Conservation (phyloP, 2,797 vertebrate genomes). For the Alcedo atthis region DNA sequence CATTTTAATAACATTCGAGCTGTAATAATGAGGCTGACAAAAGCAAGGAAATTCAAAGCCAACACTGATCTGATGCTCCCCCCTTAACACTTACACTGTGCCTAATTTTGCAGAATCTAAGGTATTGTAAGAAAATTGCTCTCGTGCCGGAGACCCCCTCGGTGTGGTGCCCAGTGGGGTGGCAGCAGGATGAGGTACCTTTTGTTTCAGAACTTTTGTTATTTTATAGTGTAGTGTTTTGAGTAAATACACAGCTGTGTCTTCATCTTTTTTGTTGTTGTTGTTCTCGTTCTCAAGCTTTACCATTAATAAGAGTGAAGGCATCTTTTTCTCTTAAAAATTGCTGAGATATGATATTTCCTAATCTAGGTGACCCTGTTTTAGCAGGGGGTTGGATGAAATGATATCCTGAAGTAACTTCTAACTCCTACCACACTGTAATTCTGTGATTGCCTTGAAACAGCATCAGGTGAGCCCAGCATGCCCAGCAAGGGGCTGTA, state of each 20-base stretch:
- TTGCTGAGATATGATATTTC: not conserved
- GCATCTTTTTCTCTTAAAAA: not conserved
- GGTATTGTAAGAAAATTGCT: constrained; percentile 28
- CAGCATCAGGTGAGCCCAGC: not conserved
- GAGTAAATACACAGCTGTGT: constrained; percentile 31
- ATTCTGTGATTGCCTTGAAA: not conserved
- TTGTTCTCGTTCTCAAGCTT: not conserved
- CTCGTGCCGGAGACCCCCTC: not conserved
- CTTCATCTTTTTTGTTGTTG: accelerated
- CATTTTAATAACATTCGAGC: constrained; percentile 74
- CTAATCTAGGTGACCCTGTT: not conserved
- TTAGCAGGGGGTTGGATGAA: not conserved
- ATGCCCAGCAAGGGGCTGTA: not conserved
- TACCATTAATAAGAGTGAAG: not conserved
- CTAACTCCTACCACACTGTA: not conserved
- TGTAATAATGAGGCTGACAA: constrained; percentile 76
- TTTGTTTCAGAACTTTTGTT: constrained; percentile 40
- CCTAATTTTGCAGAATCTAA: constrained; percentile 44
- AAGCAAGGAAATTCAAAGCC: constrained; percentile 72
- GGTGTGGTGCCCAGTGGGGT: constrained; percentile 28
- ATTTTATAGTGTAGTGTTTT: constrained; percentile 6
- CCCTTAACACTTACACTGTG: constrained; percentile 37
- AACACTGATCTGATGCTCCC: constrained; percentile 12
- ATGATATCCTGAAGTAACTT: not conserved
- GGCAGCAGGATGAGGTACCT: constrained; percentile 32